A percentile compares a stretch with the other conserved stretches of the same genome.
Conservation (phyloP, 2,888 invertebrate genomes). For the Acleris literana region DNA sequence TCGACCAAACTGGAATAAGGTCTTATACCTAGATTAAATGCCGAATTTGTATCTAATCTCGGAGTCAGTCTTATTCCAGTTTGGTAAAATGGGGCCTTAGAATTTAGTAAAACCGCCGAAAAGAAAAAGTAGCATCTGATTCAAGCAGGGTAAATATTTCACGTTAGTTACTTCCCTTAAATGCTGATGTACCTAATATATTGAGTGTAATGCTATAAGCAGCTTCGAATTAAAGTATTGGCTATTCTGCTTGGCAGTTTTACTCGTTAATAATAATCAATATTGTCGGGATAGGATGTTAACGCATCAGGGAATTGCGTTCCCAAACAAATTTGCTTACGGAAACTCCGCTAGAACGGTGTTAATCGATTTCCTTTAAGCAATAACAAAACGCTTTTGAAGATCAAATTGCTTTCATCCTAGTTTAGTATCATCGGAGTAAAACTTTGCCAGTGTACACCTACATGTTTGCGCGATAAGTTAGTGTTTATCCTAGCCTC, state of each 20-base stretch:
- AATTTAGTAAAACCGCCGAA: too few species aligned
- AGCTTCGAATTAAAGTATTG: neutral
- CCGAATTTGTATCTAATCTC: too few species aligned
- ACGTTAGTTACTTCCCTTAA: too few species aligned
- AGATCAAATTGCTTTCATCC: slow-evolving; percentile 33
- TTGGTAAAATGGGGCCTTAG: too few species aligned
- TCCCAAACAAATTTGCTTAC: slow-evolving; percentile 37
- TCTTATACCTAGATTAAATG: too few species aligned
- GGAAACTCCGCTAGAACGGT: slow-evolving; percentile 30
- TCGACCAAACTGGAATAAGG: too few species aligned
- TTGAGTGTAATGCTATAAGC: too few species aligned
- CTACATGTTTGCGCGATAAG: neutral
- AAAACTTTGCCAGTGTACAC: slow-evolving; percentile 9
- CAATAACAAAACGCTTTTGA: slow-evolving; percentile 34
- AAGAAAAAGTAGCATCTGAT: too few species aligned
- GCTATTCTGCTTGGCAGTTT: neutral
- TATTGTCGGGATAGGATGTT: slow-evolving; percentile 29
- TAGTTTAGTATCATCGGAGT: slow-evolving; percentile 4
- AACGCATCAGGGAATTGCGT: slow-evolving; percentile 31
- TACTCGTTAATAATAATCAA: slow-evolving; percentile 26
- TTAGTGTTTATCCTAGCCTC: neutral
- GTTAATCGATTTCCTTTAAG: slow-evolving; percentile 34
- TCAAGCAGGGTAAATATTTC: too few species aligned
- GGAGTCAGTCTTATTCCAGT: too few species aligned
- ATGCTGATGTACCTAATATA: too few species aligned